Percentiles rank a stretch among this genome's conserved stretches.
Evolutionary conservation across 2,113 vertebrate genomes (phyloP).

Genomic region (Psammodynastes pulverulentus): DNA sequence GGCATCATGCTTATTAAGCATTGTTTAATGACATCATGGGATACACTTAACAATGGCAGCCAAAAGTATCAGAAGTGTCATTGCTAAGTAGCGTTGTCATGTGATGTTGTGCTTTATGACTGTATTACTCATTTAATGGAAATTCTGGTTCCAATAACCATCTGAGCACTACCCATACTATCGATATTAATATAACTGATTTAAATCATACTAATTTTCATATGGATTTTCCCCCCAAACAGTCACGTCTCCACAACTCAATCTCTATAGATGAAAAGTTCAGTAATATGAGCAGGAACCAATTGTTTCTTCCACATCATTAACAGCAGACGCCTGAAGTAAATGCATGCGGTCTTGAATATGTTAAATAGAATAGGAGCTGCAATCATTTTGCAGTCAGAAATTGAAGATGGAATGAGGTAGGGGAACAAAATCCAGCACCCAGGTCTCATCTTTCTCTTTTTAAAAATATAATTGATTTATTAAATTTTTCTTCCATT

Average conservation of each 20-base stretch:
- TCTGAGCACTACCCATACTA: neutral
- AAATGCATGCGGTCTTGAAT: too few species aligned
- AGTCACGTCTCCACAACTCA: too few species aligned
- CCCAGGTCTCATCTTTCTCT: neutral
- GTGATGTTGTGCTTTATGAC: neutral
- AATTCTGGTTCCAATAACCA: neutral
- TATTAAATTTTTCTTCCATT: too few species aligned
- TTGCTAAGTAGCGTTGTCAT: neutral
- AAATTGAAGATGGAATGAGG: too few species aligned
- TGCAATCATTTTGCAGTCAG: too few species aligned
- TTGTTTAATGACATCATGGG: neutral
- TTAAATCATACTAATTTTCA: neutral
- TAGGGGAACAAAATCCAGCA: neutral
- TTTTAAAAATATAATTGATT: too few species aligned
- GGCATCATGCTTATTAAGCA: neutral
- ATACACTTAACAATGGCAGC: neutral
- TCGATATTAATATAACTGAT: neutral
- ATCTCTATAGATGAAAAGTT: too few species aligned
- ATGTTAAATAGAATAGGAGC: too few species aligned
- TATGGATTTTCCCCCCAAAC: too few species aligned
- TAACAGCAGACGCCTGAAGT: too few species aligned
- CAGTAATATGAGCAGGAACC: too few species aligned
- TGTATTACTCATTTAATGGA: neutral
- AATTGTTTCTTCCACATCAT: too few species aligned
- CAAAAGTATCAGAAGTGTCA: neutral